Evolutionary conservation across 2,113 vertebrate species (phyloP).

Genomic region (Scalopus aquaticus): DNA sequence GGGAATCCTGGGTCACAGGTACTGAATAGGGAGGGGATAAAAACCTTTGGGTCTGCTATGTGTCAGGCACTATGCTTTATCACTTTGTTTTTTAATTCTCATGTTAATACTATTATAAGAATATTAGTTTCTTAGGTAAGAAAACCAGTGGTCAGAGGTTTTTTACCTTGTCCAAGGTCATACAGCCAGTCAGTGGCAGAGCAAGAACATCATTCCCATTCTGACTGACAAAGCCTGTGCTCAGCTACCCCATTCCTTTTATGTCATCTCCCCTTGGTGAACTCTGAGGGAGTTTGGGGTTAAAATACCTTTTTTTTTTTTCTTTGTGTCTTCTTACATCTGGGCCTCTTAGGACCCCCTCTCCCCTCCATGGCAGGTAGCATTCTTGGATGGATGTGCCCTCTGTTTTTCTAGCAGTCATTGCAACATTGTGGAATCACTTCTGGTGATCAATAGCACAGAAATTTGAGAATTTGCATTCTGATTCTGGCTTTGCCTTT

Average conservation of each 20-base stretch:
- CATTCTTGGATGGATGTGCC: background rate
- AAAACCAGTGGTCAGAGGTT: background rate
- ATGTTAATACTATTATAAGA: background rate
- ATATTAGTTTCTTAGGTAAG: background rate
- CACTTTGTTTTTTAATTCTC: background rate
- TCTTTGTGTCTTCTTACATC: background rate
- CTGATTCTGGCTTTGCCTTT: background rate
- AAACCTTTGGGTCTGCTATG: background rate
- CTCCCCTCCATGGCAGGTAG: background rate
- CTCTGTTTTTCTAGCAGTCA: background rate
- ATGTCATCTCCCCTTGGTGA: background rate
- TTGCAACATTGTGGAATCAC: background rate
- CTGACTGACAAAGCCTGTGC: background rate
- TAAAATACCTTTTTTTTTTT: background rate
- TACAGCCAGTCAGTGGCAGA: background rate
- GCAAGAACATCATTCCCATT: background rate
- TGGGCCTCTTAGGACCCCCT: background rate
- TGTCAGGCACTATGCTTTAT: background rate
- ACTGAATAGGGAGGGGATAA: constrained; percentile 41
- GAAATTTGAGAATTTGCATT: background rate
- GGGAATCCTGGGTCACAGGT: constrained; percentile 43
- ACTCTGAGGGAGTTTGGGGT: background rate
- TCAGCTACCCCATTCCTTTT: rapidly evolving
- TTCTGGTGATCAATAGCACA: too few species aligned
- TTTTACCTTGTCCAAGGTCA: background rate